Base-by-base conservation (phyloP, 1,140 invertebrate genomes). In the Rhagoletis zephyria region DNA sequence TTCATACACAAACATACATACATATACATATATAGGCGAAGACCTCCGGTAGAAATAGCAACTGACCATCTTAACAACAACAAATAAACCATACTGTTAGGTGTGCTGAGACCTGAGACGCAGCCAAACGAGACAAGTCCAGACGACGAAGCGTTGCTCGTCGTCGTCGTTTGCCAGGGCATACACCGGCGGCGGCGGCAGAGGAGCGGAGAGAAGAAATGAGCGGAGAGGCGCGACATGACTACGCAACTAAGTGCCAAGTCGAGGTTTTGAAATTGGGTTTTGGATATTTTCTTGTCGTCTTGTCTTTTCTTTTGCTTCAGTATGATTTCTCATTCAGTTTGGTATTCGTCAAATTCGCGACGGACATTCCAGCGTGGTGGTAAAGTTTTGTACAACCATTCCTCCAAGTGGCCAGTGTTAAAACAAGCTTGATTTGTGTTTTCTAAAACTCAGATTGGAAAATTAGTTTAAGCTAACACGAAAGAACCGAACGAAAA, bases 251-350 rank as follows among this genome's bases (percentile, higher is more conserved):
- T 59, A 81, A 81, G 74, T 81, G 74, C 85, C 85, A 85, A 85
- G 85, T 85, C 60, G 60, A 85, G 60, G 85, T 85, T 63, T 85
- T 85, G 85, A 85, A 85, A 85, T 85, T 85, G 85, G 85, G 85
- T 85, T 85, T 85, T 85, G 85, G 85, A 85, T 85, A 61, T 61
- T 85, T 85, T 85, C 85, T 85, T 85, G 85, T 81, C 74, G 74
- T 81, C 74, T 81, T 81, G 74, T 81, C 56, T 85, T 85, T 85
- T 85, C 85, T 85, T 85, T 85, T 60, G 85, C 60, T 85, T 85
- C 85, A 85, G 85, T 85, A 61, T 85, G 85, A 63, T 85, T 85
- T 85, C 85, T 85, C 60, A 85, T 61, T 85, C 85, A 85, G 85
- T 85, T 85, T 85, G 59, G 85, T 63, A 85, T 85, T 85, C 85